Conservation (phyloP, 2,888 invertebrate genomes). For the Chaitophorus viminalis region DNA sequence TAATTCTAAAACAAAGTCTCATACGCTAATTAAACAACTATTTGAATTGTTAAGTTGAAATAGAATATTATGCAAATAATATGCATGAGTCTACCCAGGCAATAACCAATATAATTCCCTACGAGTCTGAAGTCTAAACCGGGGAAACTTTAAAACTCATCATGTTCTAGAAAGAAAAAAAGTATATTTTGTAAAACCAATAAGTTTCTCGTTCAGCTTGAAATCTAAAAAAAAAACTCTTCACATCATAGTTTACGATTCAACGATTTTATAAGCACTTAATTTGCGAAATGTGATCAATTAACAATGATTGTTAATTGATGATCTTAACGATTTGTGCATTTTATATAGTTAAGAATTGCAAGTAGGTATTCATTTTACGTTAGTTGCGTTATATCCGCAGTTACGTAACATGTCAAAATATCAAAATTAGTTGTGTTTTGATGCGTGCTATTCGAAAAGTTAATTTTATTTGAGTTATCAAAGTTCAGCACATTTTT, state of each 20-base stretch:
- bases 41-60: no score
- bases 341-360: not conserved
- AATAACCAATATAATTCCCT: no score
- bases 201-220: not conserved
- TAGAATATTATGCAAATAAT: no score
- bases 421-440: not conserved
- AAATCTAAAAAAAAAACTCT: not conserved
- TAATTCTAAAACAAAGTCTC: no score
- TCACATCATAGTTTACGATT: not conserved
- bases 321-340: not conserved
- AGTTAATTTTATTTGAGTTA: not conserved
- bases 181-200: not conserved
- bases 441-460: not conserved
- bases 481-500: not conserved
- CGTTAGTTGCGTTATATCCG: not conserved
- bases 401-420: not conserved
- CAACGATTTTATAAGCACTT: not conserved
- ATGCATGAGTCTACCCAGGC: no score
- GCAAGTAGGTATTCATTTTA: not conserved
- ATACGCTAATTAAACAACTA: no score
- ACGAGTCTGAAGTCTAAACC: no score
- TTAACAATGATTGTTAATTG: slow-evolving; percentile 1
- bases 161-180: not conserved
- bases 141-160: no score
- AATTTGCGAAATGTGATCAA: not conserved